Evolutionary conservation across 1,140 invertebrate genomes (phyloP).

Genomic region (Drusus annulatus): DNA sequence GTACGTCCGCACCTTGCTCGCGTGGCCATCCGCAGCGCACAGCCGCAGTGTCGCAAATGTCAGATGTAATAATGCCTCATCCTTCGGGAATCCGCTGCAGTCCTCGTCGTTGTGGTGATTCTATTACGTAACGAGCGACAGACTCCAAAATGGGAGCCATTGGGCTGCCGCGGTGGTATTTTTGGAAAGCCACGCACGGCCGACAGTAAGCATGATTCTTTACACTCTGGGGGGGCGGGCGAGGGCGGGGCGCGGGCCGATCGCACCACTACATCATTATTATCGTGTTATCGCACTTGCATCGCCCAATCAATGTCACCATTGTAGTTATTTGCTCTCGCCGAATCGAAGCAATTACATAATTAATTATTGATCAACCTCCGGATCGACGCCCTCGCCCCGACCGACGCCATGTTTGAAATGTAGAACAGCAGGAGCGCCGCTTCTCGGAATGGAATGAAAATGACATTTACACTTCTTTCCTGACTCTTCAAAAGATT

Average conservation of each 20-base stretch:
- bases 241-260: conserved; percentile 30
- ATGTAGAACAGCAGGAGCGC: background rate
- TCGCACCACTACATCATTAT: background rate
- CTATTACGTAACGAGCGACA: conserved; percentile 24
- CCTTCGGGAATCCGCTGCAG: conserved; percentile 30
- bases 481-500: too few species aligned
- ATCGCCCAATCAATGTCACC: background rate
- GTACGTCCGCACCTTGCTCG: conserved; percentile 37
- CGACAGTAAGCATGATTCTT: conserved; percentile 46
- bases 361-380: conserved; percentile 19
- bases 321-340: background rate
- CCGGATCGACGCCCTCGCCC: conserved; percentile 43
- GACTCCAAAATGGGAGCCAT: conserved; percentile 13
- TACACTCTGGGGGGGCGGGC: conserved; percentile 22
- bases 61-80: conserved; percentile 19
- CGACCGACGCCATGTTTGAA: conserved; percentile 43
- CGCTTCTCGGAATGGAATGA: too few species aligned
- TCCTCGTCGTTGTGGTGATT: conserved; percentile 22
- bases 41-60: conserved; percentile 23
- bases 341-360: background rate
- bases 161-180: conserved; percentile 44
- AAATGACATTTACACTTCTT: too few species aligned
- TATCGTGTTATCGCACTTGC: background rate
- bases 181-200: conserved; percentile 46
- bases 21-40: conserved; percentile 27